Conservation (phyloP, 2,113 vertebrate species). For the Mesoclemmys tuberculata region DNA sequence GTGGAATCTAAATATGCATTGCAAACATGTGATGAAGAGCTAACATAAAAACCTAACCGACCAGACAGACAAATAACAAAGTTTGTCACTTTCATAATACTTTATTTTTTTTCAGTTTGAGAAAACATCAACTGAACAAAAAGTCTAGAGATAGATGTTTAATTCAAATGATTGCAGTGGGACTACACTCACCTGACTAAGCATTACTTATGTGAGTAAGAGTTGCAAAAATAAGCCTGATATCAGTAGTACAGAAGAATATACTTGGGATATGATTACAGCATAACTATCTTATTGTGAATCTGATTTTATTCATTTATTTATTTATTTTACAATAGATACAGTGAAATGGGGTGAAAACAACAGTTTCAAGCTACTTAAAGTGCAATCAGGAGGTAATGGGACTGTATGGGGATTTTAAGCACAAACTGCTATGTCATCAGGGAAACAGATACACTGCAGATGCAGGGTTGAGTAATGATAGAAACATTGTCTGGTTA, state of each 20-base stretch:
- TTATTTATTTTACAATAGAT: no score
- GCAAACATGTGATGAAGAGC: background rate
- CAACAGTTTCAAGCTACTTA: background rate
- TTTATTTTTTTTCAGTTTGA: background rate
- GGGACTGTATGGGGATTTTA: background rate
- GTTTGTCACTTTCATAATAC: background rate
- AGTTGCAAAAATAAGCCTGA: background rate
- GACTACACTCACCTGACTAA: background rate
- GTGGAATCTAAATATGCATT: background rate
- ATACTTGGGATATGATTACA: background rate
- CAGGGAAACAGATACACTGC: background rate
- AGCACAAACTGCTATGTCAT: background rate
- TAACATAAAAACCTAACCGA: background rate
- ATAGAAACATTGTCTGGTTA: background rate
- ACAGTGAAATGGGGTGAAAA: no score
- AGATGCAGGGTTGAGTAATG: background rate
- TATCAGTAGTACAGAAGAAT: background rate
- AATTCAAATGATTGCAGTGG: background rate
- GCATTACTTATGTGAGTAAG: background rate
- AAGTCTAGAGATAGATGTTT: rapidly evolving
- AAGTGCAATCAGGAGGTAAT: background rate
- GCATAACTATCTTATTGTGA: background rate
- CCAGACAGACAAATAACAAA: background rate
- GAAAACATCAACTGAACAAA: background rate
- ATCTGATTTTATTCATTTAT: background rate